These are phyloP conservation scores for Diphyllodes magnificus DNA, from an alignment of 2,113 vertebrate genomes.

Conservation along the genomic window DNA sequence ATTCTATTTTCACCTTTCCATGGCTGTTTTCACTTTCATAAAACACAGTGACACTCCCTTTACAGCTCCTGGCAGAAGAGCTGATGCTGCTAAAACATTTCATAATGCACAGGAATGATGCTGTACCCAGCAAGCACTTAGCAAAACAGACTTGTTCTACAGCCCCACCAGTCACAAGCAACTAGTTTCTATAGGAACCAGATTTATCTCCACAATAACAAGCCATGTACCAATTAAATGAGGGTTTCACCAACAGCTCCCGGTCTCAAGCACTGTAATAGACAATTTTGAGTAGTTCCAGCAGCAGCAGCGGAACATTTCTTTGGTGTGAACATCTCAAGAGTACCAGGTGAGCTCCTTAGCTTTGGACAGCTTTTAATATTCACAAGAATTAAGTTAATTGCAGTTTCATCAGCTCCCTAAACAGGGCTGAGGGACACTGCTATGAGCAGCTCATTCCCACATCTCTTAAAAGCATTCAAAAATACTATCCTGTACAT, in stretches of 20 bases:
- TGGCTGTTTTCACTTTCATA: background rate
- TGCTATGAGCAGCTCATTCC: background rate
- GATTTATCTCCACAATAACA: background rate
- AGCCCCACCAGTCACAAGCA: background rate
- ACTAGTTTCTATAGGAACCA: conserved; percentile 27
- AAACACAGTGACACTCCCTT: background rate
- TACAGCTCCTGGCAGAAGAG: background rate
- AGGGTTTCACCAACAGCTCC: background rate
- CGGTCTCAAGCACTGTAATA: background rate
- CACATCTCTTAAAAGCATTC: background rate
- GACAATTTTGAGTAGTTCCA: background rate
- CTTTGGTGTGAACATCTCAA: fast-evolving
- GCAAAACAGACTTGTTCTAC: background rate
- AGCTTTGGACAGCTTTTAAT: background rate
- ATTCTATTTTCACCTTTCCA: background rate
- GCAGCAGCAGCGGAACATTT: background rate
- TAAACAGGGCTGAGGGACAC: background rate
- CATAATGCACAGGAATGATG: background rate
- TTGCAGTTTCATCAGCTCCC: background rate
- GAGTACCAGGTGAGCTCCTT: background rate
- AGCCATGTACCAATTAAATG: background rate
- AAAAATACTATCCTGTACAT: background rate
- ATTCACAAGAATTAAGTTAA: background rate
- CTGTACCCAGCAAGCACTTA: background rate
- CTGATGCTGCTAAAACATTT: background rate